Percentiles rank a stretch among this genome's conserved stretches.
Evolutionary conservation across 2,113 vertebrate genomes (phyloP).

Genomic region (Tenebrosternarchus preto): DNA sequence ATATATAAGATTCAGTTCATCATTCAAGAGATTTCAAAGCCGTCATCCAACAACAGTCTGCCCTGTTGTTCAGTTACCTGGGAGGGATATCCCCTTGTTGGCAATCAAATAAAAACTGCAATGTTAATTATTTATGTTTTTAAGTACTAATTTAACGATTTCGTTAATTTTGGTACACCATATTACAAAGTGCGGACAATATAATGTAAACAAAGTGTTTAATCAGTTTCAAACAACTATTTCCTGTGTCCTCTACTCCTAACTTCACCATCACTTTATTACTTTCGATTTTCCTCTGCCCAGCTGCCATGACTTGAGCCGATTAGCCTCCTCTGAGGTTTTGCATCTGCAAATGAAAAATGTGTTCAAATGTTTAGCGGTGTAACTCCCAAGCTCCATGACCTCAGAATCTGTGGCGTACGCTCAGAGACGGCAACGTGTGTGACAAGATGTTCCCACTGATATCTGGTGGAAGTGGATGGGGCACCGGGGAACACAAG

Average conservation of each 20-base stretch:
- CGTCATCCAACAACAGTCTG: not conserved
- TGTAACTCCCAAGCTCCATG: slow-evolving; percentile 50
- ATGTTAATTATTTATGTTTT: too few relatives aligned
- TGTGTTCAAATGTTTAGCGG: slow-evolving; percentile 65
- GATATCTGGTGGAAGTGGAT: slow-evolving; percentile 61
- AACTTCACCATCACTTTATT: slow-evolving; percentile 21
- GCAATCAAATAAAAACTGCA: not conserved
- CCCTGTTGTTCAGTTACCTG: not conserved
- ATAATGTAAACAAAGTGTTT: not conserved
- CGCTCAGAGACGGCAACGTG: slow-evolving; percentile 56
- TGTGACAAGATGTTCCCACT: slow-evolving; percentile 62
- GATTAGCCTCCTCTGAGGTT: slow-evolving; percentile 71
- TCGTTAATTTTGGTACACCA: not conserved
- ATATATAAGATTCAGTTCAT: too few relatives aligned
- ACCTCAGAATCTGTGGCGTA: slow-evolving; percentile 68
- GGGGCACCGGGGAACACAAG: slow-evolving; percentile 63
- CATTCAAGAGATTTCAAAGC: not conserved
- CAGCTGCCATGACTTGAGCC: slow-evolving; percentile 64
- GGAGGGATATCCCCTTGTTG: not conserved
- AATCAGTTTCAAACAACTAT: not conserved
- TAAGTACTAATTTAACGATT: too few relatives aligned
- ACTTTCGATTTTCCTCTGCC: slow-evolving; percentile 30
- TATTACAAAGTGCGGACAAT: not conserved
- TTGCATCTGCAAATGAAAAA: slow-evolving; percentile 64
- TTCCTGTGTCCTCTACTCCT: not conserved